These are phyloP conservation scores for Danio albolineatus DNA, from an alignment of 2,797 vertebrate genomes.

Conservation along the genomic window DNA sequence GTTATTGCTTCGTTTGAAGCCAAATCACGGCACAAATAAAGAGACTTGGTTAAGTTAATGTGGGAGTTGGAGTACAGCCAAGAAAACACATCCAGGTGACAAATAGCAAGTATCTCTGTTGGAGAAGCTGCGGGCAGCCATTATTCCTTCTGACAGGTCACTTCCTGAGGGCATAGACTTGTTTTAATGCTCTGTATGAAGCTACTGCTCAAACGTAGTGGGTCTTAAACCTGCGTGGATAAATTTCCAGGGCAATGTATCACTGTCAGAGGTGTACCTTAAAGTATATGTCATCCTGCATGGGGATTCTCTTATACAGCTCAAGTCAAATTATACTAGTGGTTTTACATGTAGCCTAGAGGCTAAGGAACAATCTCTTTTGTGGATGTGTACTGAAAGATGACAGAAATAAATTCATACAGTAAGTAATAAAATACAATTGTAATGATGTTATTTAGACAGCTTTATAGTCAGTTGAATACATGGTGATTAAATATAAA, in stretches of 20 bases:
- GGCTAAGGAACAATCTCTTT: no score
- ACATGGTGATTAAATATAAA: no score
- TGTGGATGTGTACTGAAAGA: no score
- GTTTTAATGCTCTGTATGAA: conserved; percentile 74
- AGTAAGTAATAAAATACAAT: no score
- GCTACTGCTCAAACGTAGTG: conserved; percentile 63
- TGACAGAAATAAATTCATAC: no score
- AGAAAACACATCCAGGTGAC: conserved; percentile 37
- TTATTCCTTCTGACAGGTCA: conserved; percentile 67
- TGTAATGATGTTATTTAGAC: no score
- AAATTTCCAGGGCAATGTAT: conserved; percentile 61
- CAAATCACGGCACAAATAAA: conserved; percentile 41
- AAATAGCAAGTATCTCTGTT: conserved; percentile 47
- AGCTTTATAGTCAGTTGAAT: no score
- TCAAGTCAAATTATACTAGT: no score
- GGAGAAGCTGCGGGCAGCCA: conserved; percentile 41
- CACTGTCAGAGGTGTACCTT: neutral
- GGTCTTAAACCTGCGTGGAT: conserved; percentile 70
- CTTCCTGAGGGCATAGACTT: conserved; percentile 70
- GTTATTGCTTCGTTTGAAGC: conserved; percentile 34
- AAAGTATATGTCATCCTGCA: neutral
- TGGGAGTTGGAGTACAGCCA: conserved; percentile 28
- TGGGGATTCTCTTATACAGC: neutral
- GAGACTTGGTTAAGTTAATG: conserved; percentile 36
- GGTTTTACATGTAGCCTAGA: no score